Evolutionary conservation across 2,113 vertebrate species (phyloP), one percentile per base, ranked within the genome.

Genomic region (Phodopus roborovskii): DNA sequence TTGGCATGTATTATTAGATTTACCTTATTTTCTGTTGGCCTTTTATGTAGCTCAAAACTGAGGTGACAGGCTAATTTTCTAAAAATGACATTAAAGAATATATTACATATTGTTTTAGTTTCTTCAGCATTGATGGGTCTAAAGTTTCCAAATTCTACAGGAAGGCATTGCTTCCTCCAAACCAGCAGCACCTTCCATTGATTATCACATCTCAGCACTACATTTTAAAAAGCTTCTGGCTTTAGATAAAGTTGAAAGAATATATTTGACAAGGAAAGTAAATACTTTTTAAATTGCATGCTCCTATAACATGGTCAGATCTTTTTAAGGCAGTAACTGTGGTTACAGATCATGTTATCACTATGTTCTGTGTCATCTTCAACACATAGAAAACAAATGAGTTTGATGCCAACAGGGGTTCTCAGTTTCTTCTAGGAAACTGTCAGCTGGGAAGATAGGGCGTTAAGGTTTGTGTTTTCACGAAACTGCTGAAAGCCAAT

Each of bases 221-320:
- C 50, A 13, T 73, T 91, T 20, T 71, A 85, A 88, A 88, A 42
- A 3, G 42, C 8, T 2, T 74, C 30, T 88, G 75, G 1, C 36
- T 91, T 84, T 89, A 6, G 4, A 48, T 53, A 87, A 86, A 90
- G 70, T 81, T 79, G n/a, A 93, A 66, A 84, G 82, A 60, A n/a
- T 77, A 56, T 36, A 42, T 53, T 28, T 56, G 88, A 68, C 30
- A 60, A 70, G 30, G 17, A 60, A 86, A n/a, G 16, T 60, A 6
- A 42, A 19, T 91, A 39, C 2, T 56, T 1, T 84, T 73, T 86
- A 68, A 60, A 92, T 4, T 78, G 9, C 39, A 89, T 3, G 3
- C 9, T 42, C 7, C 28, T 83, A 62, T 39, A 91, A 73, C 66
- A 22, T 91, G 53, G 7, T 45, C 22, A 78, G 19, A 50, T 50